Base-by-base conservation (phyloP, 2,113 vertebrate species). In the Odobenus rosmarus region DNA sequence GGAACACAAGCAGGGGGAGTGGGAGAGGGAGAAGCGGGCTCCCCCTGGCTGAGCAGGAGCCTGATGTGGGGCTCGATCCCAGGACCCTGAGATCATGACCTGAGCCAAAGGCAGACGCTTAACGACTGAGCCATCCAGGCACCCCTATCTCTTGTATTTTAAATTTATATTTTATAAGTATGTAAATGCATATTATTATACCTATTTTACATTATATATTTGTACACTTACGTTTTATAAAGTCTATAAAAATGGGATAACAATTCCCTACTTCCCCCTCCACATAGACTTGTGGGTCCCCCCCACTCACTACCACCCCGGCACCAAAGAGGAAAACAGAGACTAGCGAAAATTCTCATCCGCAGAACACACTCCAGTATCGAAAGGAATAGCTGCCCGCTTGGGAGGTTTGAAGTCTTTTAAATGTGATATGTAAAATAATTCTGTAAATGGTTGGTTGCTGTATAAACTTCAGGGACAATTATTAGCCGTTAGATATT, bases 401-500 rank as follows among this genome's bases (percentile, higher is more conserved):
- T 67, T 36, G 81, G 69, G 80, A 28, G 19, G 49, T 5, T 1
- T 81, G n/a, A 24, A 36, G 33, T 62, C 53, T 92, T 86, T 16
- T 49, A 13, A 76, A 24, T 61, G 67, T 15, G 42, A 7, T 28
- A 7, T 39, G 23, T 55, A 31, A 72, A 64, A 80, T 24, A 61
- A 57, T 61, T n/a, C 62, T 71, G 8, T 72, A 12, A 55, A 33
- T 28, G 10, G 11, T 23, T 61, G 64, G 53, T 59, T 49, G 16
- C 31, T 49, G 59, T 46, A 13, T 28, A 62, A 74, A 71, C 83
- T 62, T 46, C 26, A 61, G 82, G 39, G 71, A 42, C 28, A 42
- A 31, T 51, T 81, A 57, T 81, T 61, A 64, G 87, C 77, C n/a
- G 39, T 36, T 92, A n/a, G 95, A 28, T 89, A 62, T 86, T 92